These are phyloP conservation scores for Drosophila ohnishii DNA, from an alignment of 1,140 invertebrate species.

Conservation along the genomic window DNA sequence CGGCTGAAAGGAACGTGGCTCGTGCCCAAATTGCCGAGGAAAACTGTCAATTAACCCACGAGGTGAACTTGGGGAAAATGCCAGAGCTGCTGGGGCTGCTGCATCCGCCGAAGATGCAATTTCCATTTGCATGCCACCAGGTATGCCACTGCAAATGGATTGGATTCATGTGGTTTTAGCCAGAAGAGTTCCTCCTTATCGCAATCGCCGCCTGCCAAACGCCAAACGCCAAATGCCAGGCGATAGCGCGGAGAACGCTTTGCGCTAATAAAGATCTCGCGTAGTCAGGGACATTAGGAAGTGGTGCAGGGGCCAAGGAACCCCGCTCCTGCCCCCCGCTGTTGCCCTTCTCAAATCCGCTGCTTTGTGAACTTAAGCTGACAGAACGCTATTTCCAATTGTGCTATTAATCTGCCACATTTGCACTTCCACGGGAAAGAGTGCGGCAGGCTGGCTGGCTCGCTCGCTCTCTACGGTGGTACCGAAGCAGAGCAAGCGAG, in stretches of 20 bases:
- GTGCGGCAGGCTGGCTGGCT: not conserved
- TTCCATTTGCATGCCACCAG: constrained; percentile 64
- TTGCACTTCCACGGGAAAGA: constrained; percentile 72
- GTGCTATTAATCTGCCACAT: constrained; percentile 83
- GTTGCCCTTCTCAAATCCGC: constrained; percentile 8
- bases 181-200: constrained; percentile 51
- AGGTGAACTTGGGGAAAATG: constrained; percentile 61
- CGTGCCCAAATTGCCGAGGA: constrained; percentile 41
- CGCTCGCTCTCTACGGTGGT: not conserved
- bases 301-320: constrained; percentile 41
- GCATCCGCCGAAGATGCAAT: constrained; percentile 46
- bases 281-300: constrained; percentile 40
- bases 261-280: constrained; percentile 72
- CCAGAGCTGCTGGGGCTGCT: constrained; percentile 13
- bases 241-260: constrained; percentile 53
- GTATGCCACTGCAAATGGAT: constrained; percentile 36
- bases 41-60: constrained; percentile 75
- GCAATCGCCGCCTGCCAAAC: constrained; percentile 65
- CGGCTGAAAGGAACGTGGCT: constrained; percentile 22
- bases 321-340: not conserved
- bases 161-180: constrained; percentile 40
- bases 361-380: constrained; percentile 71
- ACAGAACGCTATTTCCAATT: constrained; percentile 82
- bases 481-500: constrained; percentile 9
- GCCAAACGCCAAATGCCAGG: constrained; percentile 56